Conservation (phyloP, 2,888 invertebrate genomes). For the Scrobipalpa atriplicella region DNA sequence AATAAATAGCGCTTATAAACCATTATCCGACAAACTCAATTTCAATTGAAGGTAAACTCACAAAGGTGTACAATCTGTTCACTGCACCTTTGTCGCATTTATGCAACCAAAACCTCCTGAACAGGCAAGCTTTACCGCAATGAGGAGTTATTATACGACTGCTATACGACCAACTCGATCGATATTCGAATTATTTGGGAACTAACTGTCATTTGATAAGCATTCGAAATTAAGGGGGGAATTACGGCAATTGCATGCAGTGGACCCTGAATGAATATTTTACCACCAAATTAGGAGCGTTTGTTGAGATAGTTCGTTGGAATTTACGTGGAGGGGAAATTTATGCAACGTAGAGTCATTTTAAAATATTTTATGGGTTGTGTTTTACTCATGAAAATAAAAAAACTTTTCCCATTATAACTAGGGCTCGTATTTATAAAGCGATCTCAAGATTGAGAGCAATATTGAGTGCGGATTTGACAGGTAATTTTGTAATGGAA, state of each 20-base stretch:
- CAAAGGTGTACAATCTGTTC: not conserved
- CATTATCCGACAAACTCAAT: no score
- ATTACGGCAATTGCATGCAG: conserved; percentile 12
- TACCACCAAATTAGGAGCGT: not conserved
- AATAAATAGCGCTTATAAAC: no score
- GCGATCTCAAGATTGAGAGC: no score
- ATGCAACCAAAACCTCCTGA: conserved; percentile 10
- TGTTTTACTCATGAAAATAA: no score
- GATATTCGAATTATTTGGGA: conserved; percentile 15
- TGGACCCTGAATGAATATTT: conserved; percentile 7
- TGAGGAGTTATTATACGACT: conserved; percentile 20
- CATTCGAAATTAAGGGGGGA: conserved; percentile 11
- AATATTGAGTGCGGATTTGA: no score
- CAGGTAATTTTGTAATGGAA: no score
- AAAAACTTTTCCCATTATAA: no score
- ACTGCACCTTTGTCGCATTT: conserved; percentile 9
- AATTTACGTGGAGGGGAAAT: not conserved
- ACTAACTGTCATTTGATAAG: conserved; percentile 23
- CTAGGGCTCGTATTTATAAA: no score
- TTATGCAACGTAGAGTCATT: no score
- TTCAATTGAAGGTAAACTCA: conserved; percentile 7
- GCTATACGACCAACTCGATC: conserved; percentile 7
- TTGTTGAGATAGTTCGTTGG: not conserved
- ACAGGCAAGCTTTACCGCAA: conserved; percentile 10
- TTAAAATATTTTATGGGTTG: no score